Evolutionary conservation across 2,888 invertebrate species (phyloP).

Genomic region (Anthophora plumipes): DNA sequence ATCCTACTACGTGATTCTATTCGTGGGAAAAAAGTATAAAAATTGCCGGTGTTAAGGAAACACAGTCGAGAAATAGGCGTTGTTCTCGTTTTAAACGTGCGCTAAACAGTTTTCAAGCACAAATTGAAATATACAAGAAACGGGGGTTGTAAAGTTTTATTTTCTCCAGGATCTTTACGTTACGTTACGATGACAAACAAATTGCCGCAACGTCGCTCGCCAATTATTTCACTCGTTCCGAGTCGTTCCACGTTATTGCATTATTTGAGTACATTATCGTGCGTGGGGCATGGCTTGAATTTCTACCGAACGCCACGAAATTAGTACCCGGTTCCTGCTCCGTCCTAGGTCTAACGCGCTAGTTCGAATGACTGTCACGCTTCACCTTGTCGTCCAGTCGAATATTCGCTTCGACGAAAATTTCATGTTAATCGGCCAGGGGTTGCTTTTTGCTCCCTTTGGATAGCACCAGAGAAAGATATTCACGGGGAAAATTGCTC

Average conservation of each 20-base stretch:
- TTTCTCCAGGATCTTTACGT: background rate
- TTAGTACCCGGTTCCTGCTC: constrained; percentile 59
- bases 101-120: background rate
- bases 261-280: constrained; percentile 66
- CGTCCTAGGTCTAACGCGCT: constrained; percentile 52
- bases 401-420: constrained; percentile 60
- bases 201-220: constrained; percentile 53
- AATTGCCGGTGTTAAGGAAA: constrained; percentile 10
- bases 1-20: constrained; percentile 9
- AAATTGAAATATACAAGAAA: background rate
- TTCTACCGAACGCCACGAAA: constrained; percentile 59
- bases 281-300: constrained; percentile 62
- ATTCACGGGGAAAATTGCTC: too few relatives aligned
- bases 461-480: too few relatives aligned
- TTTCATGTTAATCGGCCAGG: constrained; percentile 65
- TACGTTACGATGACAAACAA: constrained; percentile 34
- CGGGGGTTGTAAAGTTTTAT: background rate
- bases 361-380: constrained; percentile 70
- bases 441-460: too few relatives aligned
- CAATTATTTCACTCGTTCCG: constrained; percentile 62
- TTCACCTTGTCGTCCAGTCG: constrained; percentile 41
- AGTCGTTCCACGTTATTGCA: constrained; percentile 65
- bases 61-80: background rate
- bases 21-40: constrained; percentile 15
- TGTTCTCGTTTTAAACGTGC: background rate